Conservation (phyloP, 1,140 invertebrate genomes). For the Caerostris extrusa region DNA sequence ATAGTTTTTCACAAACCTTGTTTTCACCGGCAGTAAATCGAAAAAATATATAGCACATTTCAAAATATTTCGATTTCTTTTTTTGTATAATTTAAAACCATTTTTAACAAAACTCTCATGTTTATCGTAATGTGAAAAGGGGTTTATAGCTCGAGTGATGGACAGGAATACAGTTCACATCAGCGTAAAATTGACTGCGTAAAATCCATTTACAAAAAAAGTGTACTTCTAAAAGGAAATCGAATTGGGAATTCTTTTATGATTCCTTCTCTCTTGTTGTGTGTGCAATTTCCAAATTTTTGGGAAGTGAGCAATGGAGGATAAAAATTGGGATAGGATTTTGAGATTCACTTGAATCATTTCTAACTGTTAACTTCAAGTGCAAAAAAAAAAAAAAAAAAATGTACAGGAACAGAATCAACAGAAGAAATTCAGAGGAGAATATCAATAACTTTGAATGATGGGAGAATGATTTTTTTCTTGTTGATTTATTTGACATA, state of each 20-base stretch:
- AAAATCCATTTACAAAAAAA: slow-evolving; percentile 46
- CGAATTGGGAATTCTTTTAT: slow-evolving; percentile 15
- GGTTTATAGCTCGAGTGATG: slow-evolving; percentile 20
- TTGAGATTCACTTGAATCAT: slow-evolving; percentile 36
- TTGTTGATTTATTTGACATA: slow-evolving; percentile 57
- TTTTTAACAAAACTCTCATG: slow-evolving; percentile 35
- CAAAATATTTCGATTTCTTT: neutral
- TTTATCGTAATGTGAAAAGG: slow-evolving; percentile 37
- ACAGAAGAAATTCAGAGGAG: slow-evolving; percentile 9
- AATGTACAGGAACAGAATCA: slow-evolving; percentile 20
- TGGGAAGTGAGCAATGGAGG: neutral
- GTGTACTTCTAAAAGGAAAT: slow-evolving; percentile 57
- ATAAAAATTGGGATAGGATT: slow-evolving; percentile 16
- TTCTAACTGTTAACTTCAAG: slow-evolving; percentile 22
- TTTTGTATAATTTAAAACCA: neutral
- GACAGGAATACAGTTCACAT: slow-evolving; percentile 22
- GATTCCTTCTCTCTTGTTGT: slow-evolving; percentile 9
- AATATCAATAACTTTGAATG: slow-evolving; percentile 53
- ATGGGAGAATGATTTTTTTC: slow-evolving; percentile 54
- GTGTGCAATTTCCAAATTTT: slow-evolving; percentile 16
- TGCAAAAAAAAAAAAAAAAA: slow-evolving; percentile 30
- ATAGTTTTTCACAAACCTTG: neutral
- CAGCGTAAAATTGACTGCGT: slow-evolving; percentile 58
- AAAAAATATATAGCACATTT: slow-evolving; percentile 30
- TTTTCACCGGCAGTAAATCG: neutral